Base-by-base conservation (phyloP, 2,797 vertebrate genomes). In the Denticeps clupeoides region DNA sequence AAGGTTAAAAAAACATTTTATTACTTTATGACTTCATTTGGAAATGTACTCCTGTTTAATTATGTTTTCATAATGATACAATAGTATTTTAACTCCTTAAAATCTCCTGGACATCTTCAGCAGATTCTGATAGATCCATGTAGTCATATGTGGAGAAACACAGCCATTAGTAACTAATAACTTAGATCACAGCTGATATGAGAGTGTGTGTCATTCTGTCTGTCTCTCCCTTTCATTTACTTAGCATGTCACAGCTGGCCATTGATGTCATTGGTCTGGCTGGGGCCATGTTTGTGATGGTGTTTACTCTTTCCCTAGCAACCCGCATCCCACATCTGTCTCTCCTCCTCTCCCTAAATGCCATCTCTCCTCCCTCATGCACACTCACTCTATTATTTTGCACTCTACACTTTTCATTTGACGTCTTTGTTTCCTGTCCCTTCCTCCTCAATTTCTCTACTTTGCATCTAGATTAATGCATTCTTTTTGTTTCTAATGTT, bases 291-390 rank as follows among this genome's bases (percentile, higher is more conserved):
- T 82, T 82, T 82, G 73, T 75, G 65, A 73, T 55, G 12, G 55
- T 83, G 75, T 85, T 82, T 82, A 70, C 49, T 3, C 62, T 61
- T 52, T 70, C 56, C 61, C 18, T 65, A 47, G 74, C 77, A 71
- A 82, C 80, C 69, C 72, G 70, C 68, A 74, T 78, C 77, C 59
- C 69, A 78, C 79, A 81, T 81, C 78, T 80, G 74, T 65, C 74
- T 74, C 59, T 60, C 58, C 60, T 62, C 49, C 64, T 56, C 49
- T 45, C 28, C 25, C 37, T 41, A 12, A 45, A 45, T 24, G 26
- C 37, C 37, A 16, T 27, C 19, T 41, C 33, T 53, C 24, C 26
- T 47, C 23, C 26, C 25, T 24, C 28, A 32, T 53, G 24, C 26
- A 47, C 23, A 26, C 25, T 24, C 28, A 32, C 15, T 15, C 18